Evolutionary conservation across 35 echinoderm and acorn worm genomes (phyloP).

Genomic region (Heliocidaris tuberculata): DNA sequence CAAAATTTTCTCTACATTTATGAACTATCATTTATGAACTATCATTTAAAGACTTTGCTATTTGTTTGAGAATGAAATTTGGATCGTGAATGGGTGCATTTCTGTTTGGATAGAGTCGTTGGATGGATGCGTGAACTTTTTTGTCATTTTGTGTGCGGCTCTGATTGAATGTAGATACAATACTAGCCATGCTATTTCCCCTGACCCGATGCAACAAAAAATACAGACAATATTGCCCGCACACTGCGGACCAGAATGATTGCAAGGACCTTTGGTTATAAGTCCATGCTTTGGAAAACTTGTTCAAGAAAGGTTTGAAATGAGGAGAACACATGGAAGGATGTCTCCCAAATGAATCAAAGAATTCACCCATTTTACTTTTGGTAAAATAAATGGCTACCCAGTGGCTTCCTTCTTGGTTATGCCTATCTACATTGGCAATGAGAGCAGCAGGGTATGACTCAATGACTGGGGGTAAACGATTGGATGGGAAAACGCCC

Average conservation of each 20-base stretch:
- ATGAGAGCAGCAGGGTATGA: slow-evolving; percentile 36
- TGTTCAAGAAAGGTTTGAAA: slow-evolving; percentile 59
- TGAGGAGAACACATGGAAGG: slow-evolving; percentile 32
- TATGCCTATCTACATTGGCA: no score
- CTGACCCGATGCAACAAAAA: slow-evolving; percentile 54
- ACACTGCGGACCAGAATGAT: slow-evolving; percentile 33
- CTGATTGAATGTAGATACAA: no score
- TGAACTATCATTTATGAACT: no score
- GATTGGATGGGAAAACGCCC: slow-evolving; percentile 54
- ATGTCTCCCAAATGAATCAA: slow-evolving; percentile 62
- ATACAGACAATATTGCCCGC: slow-evolving; percentile 51
- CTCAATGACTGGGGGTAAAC: slow-evolving; percentile 39
- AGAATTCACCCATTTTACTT: slow-evolving; percentile 56
- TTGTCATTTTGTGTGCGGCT: slow-evolving; percentile 19
- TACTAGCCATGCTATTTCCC: slow-evolving; percentile 11
- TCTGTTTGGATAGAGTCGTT: not conserved
- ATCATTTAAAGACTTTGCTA: slow-evolving; percentile 11
- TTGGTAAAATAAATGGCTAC: slow-evolving; percentile 43
- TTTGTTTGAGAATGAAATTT: slow-evolving; percentile 20
- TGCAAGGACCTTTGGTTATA: slow-evolving; percentile 50
- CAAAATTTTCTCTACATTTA: not conserved
- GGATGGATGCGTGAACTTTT: slow-evolving; percentile 29
- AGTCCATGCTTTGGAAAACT: not conserved
- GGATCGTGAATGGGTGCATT: slow-evolving; percentile 32
- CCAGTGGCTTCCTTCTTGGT: no score